Percentiles rank a stretch among this genome's conserved stretches.
Conservation (phyloP, 2,113 vertebrate genomes). For the Sakesphorus luctuosus region DNA sequence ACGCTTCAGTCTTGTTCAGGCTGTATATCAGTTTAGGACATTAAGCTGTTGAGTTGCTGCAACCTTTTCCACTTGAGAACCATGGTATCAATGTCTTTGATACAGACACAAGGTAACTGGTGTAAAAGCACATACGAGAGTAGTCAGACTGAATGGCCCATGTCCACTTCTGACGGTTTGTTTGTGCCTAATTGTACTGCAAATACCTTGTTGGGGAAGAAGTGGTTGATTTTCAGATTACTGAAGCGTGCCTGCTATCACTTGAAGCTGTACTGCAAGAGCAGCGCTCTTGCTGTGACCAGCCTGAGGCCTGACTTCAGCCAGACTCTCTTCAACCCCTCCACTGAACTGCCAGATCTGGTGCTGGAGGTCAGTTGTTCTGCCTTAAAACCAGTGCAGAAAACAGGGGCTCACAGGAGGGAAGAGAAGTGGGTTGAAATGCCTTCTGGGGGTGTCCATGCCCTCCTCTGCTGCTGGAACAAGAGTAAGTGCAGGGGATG, state of each 20-base stretch:
- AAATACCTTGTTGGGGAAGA: neutral
- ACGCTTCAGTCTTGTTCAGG: neutral
- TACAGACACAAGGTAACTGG: neutral
- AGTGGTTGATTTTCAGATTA: conserved; percentile 23
- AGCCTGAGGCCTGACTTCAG: neutral
- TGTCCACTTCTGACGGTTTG: neutral
- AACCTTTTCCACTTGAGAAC: neutral
- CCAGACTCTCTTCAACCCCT: neutral
- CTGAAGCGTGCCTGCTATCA: neutral
- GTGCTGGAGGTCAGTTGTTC: neutral
- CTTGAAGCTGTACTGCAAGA: neutral
- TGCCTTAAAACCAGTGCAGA: neutral
- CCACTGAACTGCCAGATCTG: neutral
- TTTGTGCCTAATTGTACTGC: neutral
- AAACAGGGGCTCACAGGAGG: neutral
- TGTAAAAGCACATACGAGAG: rapidly evolving
- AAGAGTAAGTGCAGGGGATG: neutral
- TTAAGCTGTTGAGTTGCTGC: rapidly evolving
- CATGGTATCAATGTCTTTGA: neutral
- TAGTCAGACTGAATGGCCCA: neutral
- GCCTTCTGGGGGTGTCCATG: neutral
- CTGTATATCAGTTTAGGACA: neutral
- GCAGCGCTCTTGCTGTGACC: neutral
- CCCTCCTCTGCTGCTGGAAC: neutral
- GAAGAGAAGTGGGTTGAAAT: neutral